These are phyloP conservation scores for Sesia bembeciformis DNA, from an alignment of 2,888 invertebrate species.

Conservation along the genomic window DNA sequence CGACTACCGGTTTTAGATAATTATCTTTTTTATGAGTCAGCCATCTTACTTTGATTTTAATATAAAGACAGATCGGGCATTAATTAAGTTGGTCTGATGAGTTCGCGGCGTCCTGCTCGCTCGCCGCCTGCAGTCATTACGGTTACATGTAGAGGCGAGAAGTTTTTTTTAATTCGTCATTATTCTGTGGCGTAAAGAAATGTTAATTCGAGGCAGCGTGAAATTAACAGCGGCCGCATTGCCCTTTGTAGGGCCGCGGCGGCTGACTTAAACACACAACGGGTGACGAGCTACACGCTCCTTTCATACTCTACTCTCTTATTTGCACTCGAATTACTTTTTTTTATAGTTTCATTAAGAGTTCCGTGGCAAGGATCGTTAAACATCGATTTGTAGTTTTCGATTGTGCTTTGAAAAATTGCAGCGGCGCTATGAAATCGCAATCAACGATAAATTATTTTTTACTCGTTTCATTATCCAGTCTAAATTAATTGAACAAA, in stretches of 20 bases:
- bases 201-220: slow-evolving; percentile 76
- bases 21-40: slow-evolving; percentile 23
- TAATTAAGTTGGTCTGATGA: slow-evolving; percentile 71
- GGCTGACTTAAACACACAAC: slow-evolving; percentile 71
- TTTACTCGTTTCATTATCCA: not conserved
- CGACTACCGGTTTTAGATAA: slow-evolving; percentile 57
- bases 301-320: slow-evolving; percentile 60
- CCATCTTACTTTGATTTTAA: slow-evolving; percentile 52
- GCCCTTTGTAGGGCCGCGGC: slow-evolving; percentile 68
- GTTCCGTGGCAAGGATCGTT: slow-evolving; percentile 47
- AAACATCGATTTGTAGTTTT: slow-evolving; percentile 52
- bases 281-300: slow-evolving; percentile 63
- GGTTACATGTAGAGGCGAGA: slow-evolving; percentile 64
- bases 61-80: slow-evolving; percentile 72
- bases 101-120: slow-evolving; percentile 47
- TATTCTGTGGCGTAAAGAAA: slow-evolving; percentile 75
- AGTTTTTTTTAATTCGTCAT: slow-evolving; percentile 73
- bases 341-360: slow-evolving; percentile 66
- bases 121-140: slow-evolving; percentile 58
- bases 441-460: not conserved
- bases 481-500: not conserved
- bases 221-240: slow-evolving; percentile 71
- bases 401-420: slow-evolving; percentile 13
- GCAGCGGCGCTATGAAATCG: not conserved
- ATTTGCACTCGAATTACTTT: slow-evolving; percentile 66